Conservation (phyloP, 30 jellyfish, hydroid and myxozoan species). For the Aurelia sp. region DNA sequence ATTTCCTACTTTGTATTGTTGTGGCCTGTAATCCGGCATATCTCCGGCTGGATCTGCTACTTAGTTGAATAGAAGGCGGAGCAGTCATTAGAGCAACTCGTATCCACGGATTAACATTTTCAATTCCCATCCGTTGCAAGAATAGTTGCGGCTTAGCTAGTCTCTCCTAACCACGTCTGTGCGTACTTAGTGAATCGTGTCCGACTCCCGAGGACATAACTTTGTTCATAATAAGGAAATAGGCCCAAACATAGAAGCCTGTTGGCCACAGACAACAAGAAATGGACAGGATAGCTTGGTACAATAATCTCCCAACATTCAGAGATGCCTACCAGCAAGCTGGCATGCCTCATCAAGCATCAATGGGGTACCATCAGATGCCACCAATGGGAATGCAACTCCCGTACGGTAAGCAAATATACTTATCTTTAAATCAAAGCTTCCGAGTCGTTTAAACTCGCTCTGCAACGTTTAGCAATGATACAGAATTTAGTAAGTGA, state of each 20-base stretch:
- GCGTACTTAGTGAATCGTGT: conserved; percentile 31
- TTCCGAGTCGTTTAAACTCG: no score
- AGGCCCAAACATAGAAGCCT: conserved; percentile 43
- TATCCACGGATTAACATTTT: conserved; percentile 37
- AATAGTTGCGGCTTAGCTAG: conserved; percentile 44
- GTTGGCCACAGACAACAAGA: background rate
- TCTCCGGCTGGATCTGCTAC: conserved; percentile 60
- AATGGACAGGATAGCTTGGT: conserved; percentile 70
- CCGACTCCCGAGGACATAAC: conserved; percentile 21
- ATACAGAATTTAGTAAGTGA: no score
- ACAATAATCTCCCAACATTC: conserved; percentile 57
- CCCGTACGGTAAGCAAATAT: conserved; percentile 46
- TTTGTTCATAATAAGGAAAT: background rate
- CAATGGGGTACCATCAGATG: conserved; percentile 41
- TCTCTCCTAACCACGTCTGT: background rate
- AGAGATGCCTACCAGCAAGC: conserved; percentile 63
- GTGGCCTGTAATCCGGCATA: conserved; percentile 63
- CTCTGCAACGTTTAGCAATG: no score
- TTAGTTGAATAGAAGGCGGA: conserved; percentile 66
- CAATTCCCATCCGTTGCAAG: conserved; percentile 52
- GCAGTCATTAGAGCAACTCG: conserved; percentile 72
- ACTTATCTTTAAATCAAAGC: no score
- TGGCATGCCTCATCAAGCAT: conserved; percentile 42
- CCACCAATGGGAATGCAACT: conserved; percentile 52
- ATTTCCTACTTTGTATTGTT: conserved; percentile 49